Percentiles rank a stretch among this genome's conserved stretches.
phyloP scores from a whole-genome alignment of 2,888 invertebrate genomes.

The Drosophila robusta region DNA sequence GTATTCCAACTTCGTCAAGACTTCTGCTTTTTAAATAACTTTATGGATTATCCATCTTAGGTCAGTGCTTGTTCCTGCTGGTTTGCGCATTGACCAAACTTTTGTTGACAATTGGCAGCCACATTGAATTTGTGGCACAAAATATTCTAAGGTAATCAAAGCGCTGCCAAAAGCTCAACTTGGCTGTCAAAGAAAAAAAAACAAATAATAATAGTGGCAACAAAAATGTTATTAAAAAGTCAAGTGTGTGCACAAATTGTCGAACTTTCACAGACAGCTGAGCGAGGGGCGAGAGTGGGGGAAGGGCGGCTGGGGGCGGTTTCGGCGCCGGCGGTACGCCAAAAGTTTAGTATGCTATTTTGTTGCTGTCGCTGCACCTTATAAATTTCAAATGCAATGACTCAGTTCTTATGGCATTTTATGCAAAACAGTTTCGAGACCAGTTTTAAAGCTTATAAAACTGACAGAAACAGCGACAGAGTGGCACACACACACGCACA shows the following conservation, averaged over 20 bases:
- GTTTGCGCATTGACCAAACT: constrained; percentile 34
- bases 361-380: constrained; percentile 44
- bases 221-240: constrained; percentile 40
- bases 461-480: constrained; percentile 61
- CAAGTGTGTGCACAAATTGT: constrained; percentile 38
- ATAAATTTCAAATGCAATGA: constrained; percentile 61
- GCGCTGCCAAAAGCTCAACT: constrained; percentile 11
- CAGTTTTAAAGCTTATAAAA: constrained; percentile 68
- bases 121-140: constrained; percentile 27
- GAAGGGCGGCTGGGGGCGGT: neutral
- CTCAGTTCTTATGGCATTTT: constrained; percentile 41
- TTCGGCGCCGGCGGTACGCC: neutral
- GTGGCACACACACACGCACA: constrained; percentile 22
- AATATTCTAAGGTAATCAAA: constrained; percentile 28
- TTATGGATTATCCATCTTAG: constrained; percentile 1
- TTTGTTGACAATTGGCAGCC: constrained; percentile 52
- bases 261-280: constrained; percentile 22
- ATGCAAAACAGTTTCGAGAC: constrained; percentile 49
- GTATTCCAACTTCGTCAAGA: constrained; percentile 6
- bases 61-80: constrained; percentile 12
- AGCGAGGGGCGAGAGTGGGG: neutral
- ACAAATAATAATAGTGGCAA: constrained; percentile 13
- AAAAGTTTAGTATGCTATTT: constrained; percentile 27
- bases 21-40: neutral
- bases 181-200: constrained; percentile 6